Evolutionary conservation across 2,888 invertebrate species (phyloP), one percentile per base, ranked within the genome.

Genomic region (Caenorhabditis zanzibari): DNA sequence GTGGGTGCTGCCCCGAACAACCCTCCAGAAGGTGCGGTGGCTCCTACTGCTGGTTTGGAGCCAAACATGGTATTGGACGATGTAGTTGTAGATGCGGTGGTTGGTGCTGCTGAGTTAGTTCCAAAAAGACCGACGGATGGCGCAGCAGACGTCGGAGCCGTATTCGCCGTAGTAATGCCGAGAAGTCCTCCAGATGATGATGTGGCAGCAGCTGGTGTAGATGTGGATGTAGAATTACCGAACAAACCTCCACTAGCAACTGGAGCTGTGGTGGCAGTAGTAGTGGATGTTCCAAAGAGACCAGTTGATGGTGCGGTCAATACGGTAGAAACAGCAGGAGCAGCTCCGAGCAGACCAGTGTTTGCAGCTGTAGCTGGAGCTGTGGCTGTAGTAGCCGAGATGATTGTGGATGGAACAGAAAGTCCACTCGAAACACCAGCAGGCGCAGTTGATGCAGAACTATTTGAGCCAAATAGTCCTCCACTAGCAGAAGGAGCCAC

Each of bases 111-210:
- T 12, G 68, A 19, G 2, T 41, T n/a, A 12, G 24, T 7, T 41
- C 81, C 61, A 28, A 77, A 69, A 1, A 77, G 26, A 10, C 73
- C 63, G 16, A 61, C 73, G 22, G 66, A 16, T n/a, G 81, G 10
- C 14, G 81, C 12, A 24, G 66, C 2, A 32, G 74, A 22, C 3
- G 74, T 9, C 28, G 81, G 1, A 9, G 81, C 19, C 22, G 59
- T 38, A 19, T 32, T 44, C 1, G 77, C 2, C 24, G 68, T 0
- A 24, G 35, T 35, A n/a, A 5, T 24, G 19, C 76, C 69, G 61
- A 79, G 64, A 10, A 79, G 26, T 19, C 72, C 64, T 22, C 52
- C 59, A 24, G 79, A 24, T 22, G 63, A 12, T 22, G 61, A 2
- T n/a, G 22, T 22, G n/a, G 63, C 26, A 26, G 63, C 24, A 16